Evolutionary conservation across 2,888 invertebrate species (phyloP).

Genomic region (Pachliopta kotzebuea): DNA sequence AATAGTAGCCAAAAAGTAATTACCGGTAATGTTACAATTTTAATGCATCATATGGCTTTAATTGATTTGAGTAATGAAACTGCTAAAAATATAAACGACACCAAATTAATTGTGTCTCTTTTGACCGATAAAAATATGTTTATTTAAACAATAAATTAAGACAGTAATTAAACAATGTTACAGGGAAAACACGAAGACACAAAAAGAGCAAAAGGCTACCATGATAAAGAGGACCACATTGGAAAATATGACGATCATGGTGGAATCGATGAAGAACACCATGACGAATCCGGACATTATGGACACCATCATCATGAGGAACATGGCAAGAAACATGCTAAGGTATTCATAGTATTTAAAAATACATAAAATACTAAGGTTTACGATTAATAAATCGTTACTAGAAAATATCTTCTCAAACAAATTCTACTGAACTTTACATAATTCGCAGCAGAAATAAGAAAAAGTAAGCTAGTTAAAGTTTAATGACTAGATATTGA

Average conservation of each 20-base stretch:
- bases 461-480: no score
- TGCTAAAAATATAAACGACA: no score
- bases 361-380: background rate
- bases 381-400: no score
- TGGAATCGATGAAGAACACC: conserved; percentile 81
- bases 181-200: conserved; percentile 81
- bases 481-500: no score
- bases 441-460: no score
- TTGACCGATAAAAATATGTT: background rate
- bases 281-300: conserved; percentile 83
- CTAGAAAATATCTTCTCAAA: no score
- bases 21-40: no score
- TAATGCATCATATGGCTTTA: no score
- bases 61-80: no score
- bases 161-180: background rate
- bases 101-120: no score
- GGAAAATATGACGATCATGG: conserved; percentile 83
- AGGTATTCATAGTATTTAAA: conserved; percentile 40
- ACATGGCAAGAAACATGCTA: conserved; percentile 83
- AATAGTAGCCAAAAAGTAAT: no score
- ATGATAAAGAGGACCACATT: conserved; percentile 83
- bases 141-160: background rate
- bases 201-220: conserved; percentile 83
- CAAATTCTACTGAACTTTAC: no score
- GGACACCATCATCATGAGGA: conserved; percentile 84